Base-by-base conservation (phyloP, 2,113 vertebrate species). In the Nasalis larvatus region DNA sequence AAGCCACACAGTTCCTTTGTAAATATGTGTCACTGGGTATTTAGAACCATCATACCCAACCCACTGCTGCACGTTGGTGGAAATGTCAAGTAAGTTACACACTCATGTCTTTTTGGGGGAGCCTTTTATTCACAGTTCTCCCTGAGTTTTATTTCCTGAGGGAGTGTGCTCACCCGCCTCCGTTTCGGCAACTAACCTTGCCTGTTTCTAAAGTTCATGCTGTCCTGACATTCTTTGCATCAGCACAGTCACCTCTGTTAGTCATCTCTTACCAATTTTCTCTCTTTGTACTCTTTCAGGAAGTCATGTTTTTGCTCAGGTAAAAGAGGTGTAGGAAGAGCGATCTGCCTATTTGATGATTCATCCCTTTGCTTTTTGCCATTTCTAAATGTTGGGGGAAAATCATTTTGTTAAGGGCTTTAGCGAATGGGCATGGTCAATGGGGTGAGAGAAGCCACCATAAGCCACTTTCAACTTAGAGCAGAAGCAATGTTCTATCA, bases 61-160 rank as follows among this genome's bases (percentile, higher is more conserved):
- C 97, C 98, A 98, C 98, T 0, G 95, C 76, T 97, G 88, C 94
- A 96, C 92, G 96, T 97, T 94, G 98, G 96, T 96, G 88, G 97
- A 97, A 97, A 98, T 98, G 95, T 97, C 97, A 98, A 98, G 97
- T 96, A 97, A 96, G 98, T 98, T 90, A 97, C 82, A 89, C 66
- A 97, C 93, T 89, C 95, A 40, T 71, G 93, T 97, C 97, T 96
- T 96, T 98, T 98, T 97, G 96, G 4, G 7, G 98, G 93, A 96
- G 91, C 81, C 97, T 97, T 37, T 95, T 97, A 95, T 89, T 98
- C 96, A 96, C 71, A 71, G n/a, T 49, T 8, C 80, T 89, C 35
- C 32, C 23, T 30, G 30, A n/a, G 42, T 20, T 83, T 78, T 37
- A 9, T 71, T 93, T 86, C 47, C 90, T 20, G 84, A 58, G 80